Percentiles rank a stretch among this genome's conserved stretches.
phyloP scores from a whole-genome alignment of 1,140 invertebrate genomes.

The Pemphigus obesinymphae region DNA sequence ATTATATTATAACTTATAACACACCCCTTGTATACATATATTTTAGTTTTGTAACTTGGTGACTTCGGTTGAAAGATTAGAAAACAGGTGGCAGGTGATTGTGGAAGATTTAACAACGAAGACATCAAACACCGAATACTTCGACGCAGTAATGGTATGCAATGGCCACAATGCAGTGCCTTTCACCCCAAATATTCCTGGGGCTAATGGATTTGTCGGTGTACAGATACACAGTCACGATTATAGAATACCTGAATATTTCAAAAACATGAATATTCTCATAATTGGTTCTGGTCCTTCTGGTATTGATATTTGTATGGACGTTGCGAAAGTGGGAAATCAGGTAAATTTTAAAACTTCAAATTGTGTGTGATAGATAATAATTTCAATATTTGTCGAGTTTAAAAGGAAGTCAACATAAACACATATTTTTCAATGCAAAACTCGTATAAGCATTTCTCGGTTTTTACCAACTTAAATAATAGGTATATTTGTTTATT shows the following conservation, averaged over 20 bases:
- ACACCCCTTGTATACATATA: no score
- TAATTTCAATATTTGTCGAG: no score
- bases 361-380: no score
- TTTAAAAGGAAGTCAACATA: no score
- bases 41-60: slow-evolving; percentile 44
- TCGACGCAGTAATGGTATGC: slow-evolving; percentile 18
- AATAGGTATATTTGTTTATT: no score
- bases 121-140: not conserved
- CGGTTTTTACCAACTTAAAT: no score
- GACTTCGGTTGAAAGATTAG: slow-evolving; percentile 50
- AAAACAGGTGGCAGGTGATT: slow-evolving; percentile 50
- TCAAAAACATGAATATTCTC: slow-evolving; percentile 57
- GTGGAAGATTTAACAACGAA: slow-evolving; percentile 17
- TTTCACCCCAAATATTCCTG: slow-evolving; percentile 57
- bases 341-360: no score
- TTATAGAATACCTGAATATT: slow-evolving; percentile 60
- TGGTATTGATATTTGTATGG: slow-evolving; percentile 63
- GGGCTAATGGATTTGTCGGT: slow-evolving; percentile 59
- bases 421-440: no score
- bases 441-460: no score
- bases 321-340: slow-evolving; percentile 54
- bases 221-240: slow-evolving; percentile 63
- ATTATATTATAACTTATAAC: no score
- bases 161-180: slow-evolving; percentile 60
- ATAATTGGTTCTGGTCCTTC: slow-evolving; percentile 65